Evolutionary conservation across 2,888 invertebrate species (phyloP), one percentile per base, ranked within the genome.

Genomic region (Malthinus seriepunctatus): DNA sequence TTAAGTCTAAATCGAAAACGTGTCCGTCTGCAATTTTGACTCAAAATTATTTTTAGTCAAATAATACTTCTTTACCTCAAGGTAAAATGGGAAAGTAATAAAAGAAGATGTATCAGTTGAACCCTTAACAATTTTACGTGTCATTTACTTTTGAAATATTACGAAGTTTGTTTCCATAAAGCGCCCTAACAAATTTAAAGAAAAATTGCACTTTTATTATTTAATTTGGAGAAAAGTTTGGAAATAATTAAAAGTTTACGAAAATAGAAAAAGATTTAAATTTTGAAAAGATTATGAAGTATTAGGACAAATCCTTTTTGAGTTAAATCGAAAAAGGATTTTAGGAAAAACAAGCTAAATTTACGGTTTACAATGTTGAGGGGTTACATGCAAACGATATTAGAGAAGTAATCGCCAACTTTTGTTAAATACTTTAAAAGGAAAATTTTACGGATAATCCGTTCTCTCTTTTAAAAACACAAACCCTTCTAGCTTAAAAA

Each of bases 91-190:
- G 5, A 23, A 23, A 2, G 23, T 23, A 23, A 5, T 23, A 5
- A 5, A 5, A 23, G 5, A 23, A 23, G 23, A 23, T 23, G 23
- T 5, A 23, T 23, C 5, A 23, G 23, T 23, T 5, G 23, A 5
- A 23, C 23, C 3, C 5, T 23, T 23, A 23, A 23, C 23, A 5
- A 62, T 62, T 62, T 62, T 55, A 62, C 58, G 62, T 58, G 48
- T 58, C 62, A 58, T 62, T 62, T 62, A 62, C 55, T 58, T 58
- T 46, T 62, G 54, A 55, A 62, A 58, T 58, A 62, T 62, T 58
- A 55, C 58, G 37, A 50, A 38, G 32, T 46, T 50, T 51, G 56
- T 52, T 23, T 23, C 5, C 23, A 5, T 56, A 32, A 45, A 33
- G 49, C 51, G 42, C 51, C 51, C 55, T 56, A 34, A 35, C 39